Base-by-base conservation (phyloP, 2,797 vertebrate genomes). In the Eutrigla gurnardus region DNA sequence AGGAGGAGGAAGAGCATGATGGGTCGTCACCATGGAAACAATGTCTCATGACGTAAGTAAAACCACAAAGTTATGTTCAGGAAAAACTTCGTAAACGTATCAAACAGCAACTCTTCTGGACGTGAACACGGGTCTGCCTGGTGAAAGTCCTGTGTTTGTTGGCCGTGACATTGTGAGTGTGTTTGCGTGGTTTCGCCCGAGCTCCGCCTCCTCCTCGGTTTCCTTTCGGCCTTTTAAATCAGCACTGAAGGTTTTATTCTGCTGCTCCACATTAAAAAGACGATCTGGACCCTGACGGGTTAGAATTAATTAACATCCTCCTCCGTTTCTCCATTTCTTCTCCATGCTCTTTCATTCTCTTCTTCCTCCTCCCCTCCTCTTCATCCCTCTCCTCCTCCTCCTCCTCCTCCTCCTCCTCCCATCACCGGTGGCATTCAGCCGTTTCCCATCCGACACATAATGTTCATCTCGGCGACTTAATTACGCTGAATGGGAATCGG, bases 241-340 rank as follows among this genome's bases (percentile, higher is more conserved):
- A 62, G 57, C 1, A 37, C 76, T 73, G 65, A 77, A 75, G 69
- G 47, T 83, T 80, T 45, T 49, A 67, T 62, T 71, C 46, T 68
- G 55, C 93, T 96, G 93, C 95, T 96, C 93, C 96, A 96, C 95
- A 91, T 96, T 96, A 96, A 92, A 94, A 93, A 90, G 94, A 95
- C 93, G 94, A 96, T 95, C 96, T 96, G 94, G 95, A 96, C 95
- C 94, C 95, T 97, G 96, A 97, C 96, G 93, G 95, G 94, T 94
- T 96, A 93, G 96, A 97, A 97, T 97, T 96, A 96, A 97, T 97
- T 96, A 95, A 95, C 80, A 74, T 68, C 74, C 80, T 15, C 81
- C 79, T 70, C 59, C 43, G 17, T 70, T 62, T n/a, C 57, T 61
- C 94, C 95, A 94, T 94, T 93, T 52, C 18, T 32, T 52, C 25